Conservation (phyloP, 23 tunicate species). For the Styela plicata region DNA sequence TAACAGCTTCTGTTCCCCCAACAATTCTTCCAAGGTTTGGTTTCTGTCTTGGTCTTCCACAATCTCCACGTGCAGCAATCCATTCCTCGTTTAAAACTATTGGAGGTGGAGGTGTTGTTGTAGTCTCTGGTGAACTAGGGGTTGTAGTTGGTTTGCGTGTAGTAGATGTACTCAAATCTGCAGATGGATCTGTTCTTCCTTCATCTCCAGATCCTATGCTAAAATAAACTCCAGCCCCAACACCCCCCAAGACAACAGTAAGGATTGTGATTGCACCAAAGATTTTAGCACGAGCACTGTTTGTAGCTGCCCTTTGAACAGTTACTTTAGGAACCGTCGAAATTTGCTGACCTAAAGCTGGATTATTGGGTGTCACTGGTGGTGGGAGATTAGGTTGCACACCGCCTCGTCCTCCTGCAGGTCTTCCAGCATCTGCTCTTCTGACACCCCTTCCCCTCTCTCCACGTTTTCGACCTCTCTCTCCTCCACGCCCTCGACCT, state of each 20-base stretch:
- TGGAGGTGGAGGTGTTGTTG: neutral
- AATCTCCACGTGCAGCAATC: conserved; percentile 43
- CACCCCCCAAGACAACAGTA: neutral
- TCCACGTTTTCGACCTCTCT: neutral
- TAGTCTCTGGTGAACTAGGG: neutral
- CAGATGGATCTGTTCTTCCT: too few species aligned
- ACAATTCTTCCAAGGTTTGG: conserved; percentile 62
- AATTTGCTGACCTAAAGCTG: neutral
- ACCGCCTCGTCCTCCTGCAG: neutral
- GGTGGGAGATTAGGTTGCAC: neutral
- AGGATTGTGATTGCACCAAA: neutral
- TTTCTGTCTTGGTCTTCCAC: conserved; percentile 43
- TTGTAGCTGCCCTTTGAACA: neutral
- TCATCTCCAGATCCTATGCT: neutral
- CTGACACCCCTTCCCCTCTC: neutral
- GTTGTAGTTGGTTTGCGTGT: neutral
- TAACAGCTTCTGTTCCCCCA: conserved; percentile 57
- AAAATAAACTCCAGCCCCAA: conserved; percentile 4
- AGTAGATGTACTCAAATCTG: neutral
- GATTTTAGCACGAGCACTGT: neutral
- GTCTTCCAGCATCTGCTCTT: too few species aligned
- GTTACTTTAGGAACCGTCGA: neutral
- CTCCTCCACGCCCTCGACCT: too few species aligned
- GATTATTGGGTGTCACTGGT: neutral
- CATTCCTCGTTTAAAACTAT: conserved; percentile 36